Percentiles rank a stretch among this genome's conserved stretches.
Evolutionary conservation across 2,888 invertebrate species (phyloP).

Genomic region (Phalera bucephala): DNA sequence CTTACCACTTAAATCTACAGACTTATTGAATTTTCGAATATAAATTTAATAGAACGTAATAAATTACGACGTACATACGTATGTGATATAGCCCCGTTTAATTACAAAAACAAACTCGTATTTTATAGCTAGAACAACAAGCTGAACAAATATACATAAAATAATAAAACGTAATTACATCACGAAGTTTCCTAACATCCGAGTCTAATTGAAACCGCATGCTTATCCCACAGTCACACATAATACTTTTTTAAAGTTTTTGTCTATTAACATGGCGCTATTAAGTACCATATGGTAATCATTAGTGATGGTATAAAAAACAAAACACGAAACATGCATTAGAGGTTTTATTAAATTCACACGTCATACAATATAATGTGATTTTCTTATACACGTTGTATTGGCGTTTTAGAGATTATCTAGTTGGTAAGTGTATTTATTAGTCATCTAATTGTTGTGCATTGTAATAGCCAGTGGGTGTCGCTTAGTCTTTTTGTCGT

Average conservation of each 20-base stretch:
- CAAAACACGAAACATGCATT: slow-evolving; percentile 43
- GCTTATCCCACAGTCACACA: slow-evolving; percentile 32
- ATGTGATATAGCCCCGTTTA: slow-evolving; percentile 3
- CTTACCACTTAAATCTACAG: too few species aligned
- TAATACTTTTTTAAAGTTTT: slow-evolving; percentile 39
- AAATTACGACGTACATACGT: too few species aligned
- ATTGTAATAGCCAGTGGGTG: background rate
- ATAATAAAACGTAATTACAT: slow-evolving; percentile 29
- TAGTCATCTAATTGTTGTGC: background rate
- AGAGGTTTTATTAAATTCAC: slow-evolving; percentile 33
- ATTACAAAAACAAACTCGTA: slow-evolving; percentile 4
- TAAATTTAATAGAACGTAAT: too few species aligned
- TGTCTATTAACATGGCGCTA: slow-evolving; percentile 44
- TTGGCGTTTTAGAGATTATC: background rate
- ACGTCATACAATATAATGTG: slow-evolving; percentile 23
- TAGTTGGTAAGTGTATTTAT: background rate
- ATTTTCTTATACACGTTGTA: slow-evolving; percentile 5
- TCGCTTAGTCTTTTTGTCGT: background rate
- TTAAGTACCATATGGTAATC: slow-evolving; percentile 55
- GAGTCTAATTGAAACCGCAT: slow-evolving; percentile 56
- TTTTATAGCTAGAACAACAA: slow-evolving; percentile 13
- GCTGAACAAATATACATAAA: slow-evolving; percentile 12
- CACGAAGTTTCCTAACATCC: slow-evolving; percentile 29
- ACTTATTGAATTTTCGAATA: too few species aligned
- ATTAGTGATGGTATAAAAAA: slow-evolving; percentile 45